Percentiles rank a stretch among this genome's conserved stretches.
phyloP scores from a whole-genome alignment of 2,113 vertebrate genomes.

The Chroicocephalus ridibundus region DNA sequence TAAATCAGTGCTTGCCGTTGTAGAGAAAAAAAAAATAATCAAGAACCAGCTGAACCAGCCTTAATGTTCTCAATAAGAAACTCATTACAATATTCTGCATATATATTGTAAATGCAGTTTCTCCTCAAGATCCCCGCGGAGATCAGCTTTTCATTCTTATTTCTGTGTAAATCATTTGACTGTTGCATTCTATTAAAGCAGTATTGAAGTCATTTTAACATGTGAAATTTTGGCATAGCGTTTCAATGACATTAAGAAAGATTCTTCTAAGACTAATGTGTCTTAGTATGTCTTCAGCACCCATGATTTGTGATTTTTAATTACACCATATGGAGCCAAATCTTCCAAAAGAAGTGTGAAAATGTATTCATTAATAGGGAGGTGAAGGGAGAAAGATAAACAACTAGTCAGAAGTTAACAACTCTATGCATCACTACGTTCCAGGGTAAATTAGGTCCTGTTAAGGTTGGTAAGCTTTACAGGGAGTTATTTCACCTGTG shows the following conservation, averaged over 20 bases:
- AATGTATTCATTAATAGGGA: neutral
- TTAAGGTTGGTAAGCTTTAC: neutral
- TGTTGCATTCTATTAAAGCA: neutral
- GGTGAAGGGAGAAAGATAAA: neutral
- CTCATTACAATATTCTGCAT: neutral
- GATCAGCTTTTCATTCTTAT: neutral
- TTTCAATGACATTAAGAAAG: neutral
- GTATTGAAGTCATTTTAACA: neutral
- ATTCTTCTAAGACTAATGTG: neutral
- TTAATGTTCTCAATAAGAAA: neutral
- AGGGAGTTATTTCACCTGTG: neutral
- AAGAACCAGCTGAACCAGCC: neutral
- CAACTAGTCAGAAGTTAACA: neutral
- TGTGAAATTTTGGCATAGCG: neutral
- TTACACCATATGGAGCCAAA: neutral
- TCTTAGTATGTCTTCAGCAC: neutral
- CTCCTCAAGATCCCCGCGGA: neutral
- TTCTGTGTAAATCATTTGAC: neutral
- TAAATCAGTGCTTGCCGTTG: neutral
- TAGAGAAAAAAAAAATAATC: neutral
- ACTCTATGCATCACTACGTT: neutral
- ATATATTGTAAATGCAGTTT: neutral
- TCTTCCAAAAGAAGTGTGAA: neutral
- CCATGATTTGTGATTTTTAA: conserved; percentile 1
- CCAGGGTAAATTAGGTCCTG: neutral